A percentile compares a stretch with the other conserved stretches of the same genome.
Evolutionary conservation across 2,888 invertebrate species (phyloP).

Genomic region (Liodrosophila aerea): DNA sequence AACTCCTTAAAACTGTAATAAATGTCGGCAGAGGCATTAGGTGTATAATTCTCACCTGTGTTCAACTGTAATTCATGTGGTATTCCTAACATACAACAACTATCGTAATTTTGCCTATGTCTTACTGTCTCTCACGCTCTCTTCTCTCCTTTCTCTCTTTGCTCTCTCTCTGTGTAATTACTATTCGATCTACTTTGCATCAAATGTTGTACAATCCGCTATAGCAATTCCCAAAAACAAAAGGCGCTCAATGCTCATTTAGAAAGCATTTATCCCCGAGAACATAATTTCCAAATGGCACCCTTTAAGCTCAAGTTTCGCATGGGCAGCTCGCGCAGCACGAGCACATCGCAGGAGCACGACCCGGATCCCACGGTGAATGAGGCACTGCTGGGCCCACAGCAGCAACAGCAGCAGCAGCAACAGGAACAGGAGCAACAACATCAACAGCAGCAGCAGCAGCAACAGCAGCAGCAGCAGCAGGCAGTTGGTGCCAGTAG

Average conservation of each 20-base stretch:
- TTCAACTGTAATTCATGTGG: conserved; percentile 26
- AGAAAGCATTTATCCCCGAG: conserved; percentile 6
- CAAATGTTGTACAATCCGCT: conserved; percentile 52
- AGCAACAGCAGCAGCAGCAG: conserved; percentile 59
- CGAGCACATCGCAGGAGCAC: conserved; percentile 82
- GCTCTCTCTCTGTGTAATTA: conserved; percentile 17
- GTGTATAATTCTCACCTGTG: neutral
- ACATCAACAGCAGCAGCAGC: conserved; percentile 53
- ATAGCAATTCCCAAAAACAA: conserved; percentile 15
- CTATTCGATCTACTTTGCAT: conserved; percentile 43
- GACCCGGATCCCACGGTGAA: conserved; percentile 82
- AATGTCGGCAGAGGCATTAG: too few relatives aligned
- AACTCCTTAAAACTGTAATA: too few relatives aligned
- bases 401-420: conserved; percentile 55
- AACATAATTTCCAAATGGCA: conserved; percentile 71
- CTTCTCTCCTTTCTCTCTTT: conserved; percentile 6
- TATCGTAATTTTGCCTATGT: conserved; percentile 19
- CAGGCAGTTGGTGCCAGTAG: conserved; percentile 79
- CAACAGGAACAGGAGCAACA: conserved; percentile 35
- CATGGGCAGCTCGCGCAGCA: conserved; percentile 82
- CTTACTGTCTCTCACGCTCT: conserved; percentile 4
- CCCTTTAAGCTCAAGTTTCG: conserved; percentile 83
- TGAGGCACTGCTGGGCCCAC: conserved; percentile 79
- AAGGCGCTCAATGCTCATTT: conserved; percentile 48
- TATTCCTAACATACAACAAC: conserved; percentile 7